Conservation (phyloP, 2,113 vertebrate genomes). For the Tetrao urogallus region DNA sequence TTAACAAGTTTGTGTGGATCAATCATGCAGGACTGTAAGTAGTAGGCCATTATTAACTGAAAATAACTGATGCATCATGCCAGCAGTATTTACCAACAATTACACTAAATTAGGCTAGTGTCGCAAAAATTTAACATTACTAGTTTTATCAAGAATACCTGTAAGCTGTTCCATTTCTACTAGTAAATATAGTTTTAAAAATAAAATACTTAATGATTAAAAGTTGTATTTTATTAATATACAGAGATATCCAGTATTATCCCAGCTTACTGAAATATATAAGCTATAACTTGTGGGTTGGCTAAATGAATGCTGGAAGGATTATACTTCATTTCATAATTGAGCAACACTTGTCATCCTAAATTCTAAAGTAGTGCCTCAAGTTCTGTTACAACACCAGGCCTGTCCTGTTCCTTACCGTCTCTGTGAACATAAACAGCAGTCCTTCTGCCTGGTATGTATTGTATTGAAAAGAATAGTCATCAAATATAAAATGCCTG, state of each 20-base stretch:
- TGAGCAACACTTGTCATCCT: not conserved
- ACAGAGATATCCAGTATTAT: not conserved
- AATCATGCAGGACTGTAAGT: not conserved
- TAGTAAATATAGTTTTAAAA: not conserved
- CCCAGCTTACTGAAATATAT: not conserved
- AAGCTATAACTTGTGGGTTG: not conserved
- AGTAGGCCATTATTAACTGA: not conserved
- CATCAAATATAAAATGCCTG: not conserved
- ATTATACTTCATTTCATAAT: not conserved
- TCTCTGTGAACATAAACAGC: not conserved
- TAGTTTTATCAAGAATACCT: not conserved
- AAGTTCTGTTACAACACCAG: constrained; percentile 28
- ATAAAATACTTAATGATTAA: not conserved
- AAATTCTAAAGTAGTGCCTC: not conserved
- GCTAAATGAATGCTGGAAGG: not conserved
- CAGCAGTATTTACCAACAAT: not conserved
- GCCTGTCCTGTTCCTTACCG: not conserved
- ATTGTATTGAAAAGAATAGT: not conserved
- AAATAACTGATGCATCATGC: not conserved
- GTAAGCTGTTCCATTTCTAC: not conserved
- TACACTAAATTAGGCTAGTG: not conserved
- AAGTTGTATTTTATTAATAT: not conserved
- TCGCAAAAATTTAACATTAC: not conserved
- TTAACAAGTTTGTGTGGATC: not conserved
- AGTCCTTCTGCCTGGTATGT: not conserved